Base-by-base conservation (phyloP, 2,888 invertebrate species). In the Campoplex capitator region DNA sequence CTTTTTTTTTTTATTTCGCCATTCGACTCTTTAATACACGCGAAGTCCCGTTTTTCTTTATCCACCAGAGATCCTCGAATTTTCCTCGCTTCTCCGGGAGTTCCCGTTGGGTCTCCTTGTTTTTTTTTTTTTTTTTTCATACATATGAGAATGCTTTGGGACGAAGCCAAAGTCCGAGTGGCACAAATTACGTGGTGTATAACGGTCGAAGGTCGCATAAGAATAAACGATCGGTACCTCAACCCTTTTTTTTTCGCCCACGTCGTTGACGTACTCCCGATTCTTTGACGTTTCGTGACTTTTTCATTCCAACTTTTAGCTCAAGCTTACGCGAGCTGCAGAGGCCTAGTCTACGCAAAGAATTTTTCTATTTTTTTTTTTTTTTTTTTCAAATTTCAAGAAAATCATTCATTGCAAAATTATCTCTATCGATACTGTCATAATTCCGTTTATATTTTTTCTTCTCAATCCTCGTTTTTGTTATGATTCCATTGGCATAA, bases 31-130 rank as follows among this genome's bases (percentile, higher is more conserved):
- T 71, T 38, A 42, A 62, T 71, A 70, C 54, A 71, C 58, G 68
- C 35, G 70, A 89, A 90, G 89, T 92, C 88, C 92, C 90, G 91
- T 91, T 92, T 90, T 89, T 90, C 89, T 82, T 83, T 87, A 71
- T 51, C 67, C 73, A 48, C 75, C 35, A 58, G 65, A 81, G 76
- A 78, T 78, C 68, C 70, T 78, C 77, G 81, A 78, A 84, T 58
- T 86, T 84, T 56, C 62, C 67, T 88, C 62, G 74, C 70, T 28
- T 32, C 11, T 77, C 84, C 84, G 78, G 84, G 77, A 62, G 78
- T 65, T 87, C 77, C 86, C 86, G 86, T 87, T 87, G 80, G 54
- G 35, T 58, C 77, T 77, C 83, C 78, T 38, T 23, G 18, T 48
- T 13, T n/a, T 58, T 42, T 42, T 42, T n/a, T 54, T 38, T 38